Evolutionary conservation across 2,113 vertebrate genomes (phyloP).

Genomic region (Tautogolabrus adspersus): DNA sequence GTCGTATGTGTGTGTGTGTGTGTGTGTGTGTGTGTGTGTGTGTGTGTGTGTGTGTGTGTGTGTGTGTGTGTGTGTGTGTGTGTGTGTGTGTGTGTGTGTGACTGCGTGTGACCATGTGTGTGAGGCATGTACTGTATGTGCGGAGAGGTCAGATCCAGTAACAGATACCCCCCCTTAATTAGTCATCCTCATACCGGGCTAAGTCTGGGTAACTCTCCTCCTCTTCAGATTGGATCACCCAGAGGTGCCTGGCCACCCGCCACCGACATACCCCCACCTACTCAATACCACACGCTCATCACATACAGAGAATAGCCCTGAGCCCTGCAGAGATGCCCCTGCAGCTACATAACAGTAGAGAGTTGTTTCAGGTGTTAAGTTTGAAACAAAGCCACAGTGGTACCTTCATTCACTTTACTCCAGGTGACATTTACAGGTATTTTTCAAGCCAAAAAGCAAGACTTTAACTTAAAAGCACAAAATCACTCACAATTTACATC

Average conservation of each 20-base stretch:
- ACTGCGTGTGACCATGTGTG: conserved; percentile 24
- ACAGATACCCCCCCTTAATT: conserved; percentile 51
- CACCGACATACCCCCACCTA: conserved; percentile 26
- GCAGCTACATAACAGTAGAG: conserved; percentile 38
- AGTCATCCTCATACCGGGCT: conserved; percentile 37
- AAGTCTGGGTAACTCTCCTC: conserved; percentile 53
- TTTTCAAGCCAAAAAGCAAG: conserved; percentile 43
- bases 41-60: conserved; percentile 11
- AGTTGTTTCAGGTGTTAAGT: conserved; percentile 29
- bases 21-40: conserved; percentile 25
- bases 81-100: conserved; percentile 29
- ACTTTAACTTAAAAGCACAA: conserved; percentile 45
- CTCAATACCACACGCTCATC: conserved; percentile 37
- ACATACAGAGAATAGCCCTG: conserved; percentile 56
- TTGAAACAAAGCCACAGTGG: background rate
- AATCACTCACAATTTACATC: conserved; percentile 6
- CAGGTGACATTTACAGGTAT: conserved; percentile 52
- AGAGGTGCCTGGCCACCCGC: conserved; percentile 44
- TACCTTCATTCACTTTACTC: conserved; percentile 17
- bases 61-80: conserved; percentile 4
- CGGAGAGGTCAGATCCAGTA: conserved; percentile 57
- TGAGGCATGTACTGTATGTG: conserved; percentile 51
- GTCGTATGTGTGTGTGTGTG: conserved; percentile 22
- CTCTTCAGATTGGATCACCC: conserved; percentile 44
- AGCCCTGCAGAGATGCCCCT: conserved; percentile 44